phyloP scores from a whole-genome alignment of 2,113 vertebrate genomes.

The Notothenia rossii region DNA sequence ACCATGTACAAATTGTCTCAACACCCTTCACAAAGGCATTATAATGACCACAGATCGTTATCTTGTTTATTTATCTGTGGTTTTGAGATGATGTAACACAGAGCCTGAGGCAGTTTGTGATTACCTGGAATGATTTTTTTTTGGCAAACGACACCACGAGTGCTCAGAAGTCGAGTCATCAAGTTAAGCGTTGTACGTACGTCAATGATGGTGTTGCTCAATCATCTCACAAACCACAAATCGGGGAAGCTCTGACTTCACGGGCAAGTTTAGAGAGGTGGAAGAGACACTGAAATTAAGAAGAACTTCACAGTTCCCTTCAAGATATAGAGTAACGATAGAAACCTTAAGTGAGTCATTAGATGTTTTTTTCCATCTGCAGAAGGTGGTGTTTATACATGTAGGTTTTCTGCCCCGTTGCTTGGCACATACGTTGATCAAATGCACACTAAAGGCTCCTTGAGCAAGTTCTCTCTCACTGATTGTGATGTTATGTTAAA shows the following conservation, averaged over 20 bases:
- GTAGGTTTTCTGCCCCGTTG: neutral
- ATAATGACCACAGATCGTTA: neutral
- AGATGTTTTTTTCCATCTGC: neutral
- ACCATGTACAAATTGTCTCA: neutral
- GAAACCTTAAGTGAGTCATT: slow-evolving; percentile 60
- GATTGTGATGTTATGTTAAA: too few relatives aligned
- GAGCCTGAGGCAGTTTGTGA: neutral
- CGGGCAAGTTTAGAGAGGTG: slow-evolving; percentile 18
- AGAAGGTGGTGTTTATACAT: neutral
- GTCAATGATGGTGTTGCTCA: slow-evolving; percentile 81
- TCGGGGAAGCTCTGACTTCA: slow-evolving; percentile 71
- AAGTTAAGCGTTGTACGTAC: slow-evolving; percentile 53
- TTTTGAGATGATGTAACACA: slow-evolving; percentile 24
- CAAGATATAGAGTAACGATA: slow-evolving; percentile 31
- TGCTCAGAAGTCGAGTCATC: slow-evolving; percentile 77
- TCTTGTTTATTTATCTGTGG: neutral
- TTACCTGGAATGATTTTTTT: slow-evolving; percentile 21
- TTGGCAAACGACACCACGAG: neutral
- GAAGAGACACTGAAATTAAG: neutral
- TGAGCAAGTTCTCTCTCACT: too few relatives aligned
- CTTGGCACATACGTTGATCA: neutral
- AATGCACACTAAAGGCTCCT: neutral
- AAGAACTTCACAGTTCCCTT: slow-evolving; percentile 37
- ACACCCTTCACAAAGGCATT: neutral
- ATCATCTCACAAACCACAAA: slow-evolving; percentile 75